Evolutionary conservation across 2,888 invertebrate species (phyloP), one percentile per base, ranked within the genome.

Genomic region (Balanococcus diminutus): DNA sequence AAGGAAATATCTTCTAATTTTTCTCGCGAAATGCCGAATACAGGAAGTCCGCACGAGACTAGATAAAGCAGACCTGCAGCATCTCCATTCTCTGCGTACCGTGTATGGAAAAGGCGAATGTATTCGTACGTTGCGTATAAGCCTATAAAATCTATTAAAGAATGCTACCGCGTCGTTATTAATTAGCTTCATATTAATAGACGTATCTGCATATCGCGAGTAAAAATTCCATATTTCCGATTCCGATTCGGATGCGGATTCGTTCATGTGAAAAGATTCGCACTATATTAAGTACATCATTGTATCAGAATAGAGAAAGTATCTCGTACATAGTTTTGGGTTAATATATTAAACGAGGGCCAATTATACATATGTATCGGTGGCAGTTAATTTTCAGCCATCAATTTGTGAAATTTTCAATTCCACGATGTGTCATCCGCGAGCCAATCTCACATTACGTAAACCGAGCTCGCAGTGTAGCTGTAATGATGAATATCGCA

Each of bases 1-100:
- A 75, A 75, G 75, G 75, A 75, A 75, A 75, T 67, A 67, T 67
- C 75, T n/a, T n/a, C 32, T 75, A 75, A 75, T 75, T 75, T 75
- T 75, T 75, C 75, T 75, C 75, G 75, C 75, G 32, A 32, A 32
- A 75, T 75, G 9, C 32, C 75, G 75, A 32, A 75, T 32, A 75
- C 75, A 75, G 75, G 75, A 75, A 75, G 75, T 75, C 32, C 75
- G 16, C 14, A 67, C 8, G 16, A 14, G 28, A 32, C 75, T 32
- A n/a, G 75, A 25, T 19, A 67, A 5, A 46, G 14, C 61, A 67
- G 28, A 67, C 61, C n/a, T n/a, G n/a, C 61, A 67, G 25, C 61
- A 67, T 67, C 61, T 6, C 25, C 11, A 67, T 67, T 67, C 61
- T 67, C 51, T n/a, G n/a, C n/a, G n/a, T 36, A 36, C 3, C 19